Conservation (phyloP, 2,113 vertebrate species). For the Siniperca knerii region DNA sequence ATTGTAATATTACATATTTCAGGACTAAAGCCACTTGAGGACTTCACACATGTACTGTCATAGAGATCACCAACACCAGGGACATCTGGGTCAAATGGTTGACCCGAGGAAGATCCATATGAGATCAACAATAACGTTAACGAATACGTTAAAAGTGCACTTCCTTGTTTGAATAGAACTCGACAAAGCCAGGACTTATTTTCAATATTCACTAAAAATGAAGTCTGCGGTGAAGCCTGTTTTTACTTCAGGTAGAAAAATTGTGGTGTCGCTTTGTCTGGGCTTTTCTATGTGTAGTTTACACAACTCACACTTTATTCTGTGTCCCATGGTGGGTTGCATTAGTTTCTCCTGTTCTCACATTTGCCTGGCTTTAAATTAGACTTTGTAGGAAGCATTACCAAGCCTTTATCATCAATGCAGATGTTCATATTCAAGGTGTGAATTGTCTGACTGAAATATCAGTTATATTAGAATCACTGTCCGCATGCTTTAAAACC, state of each 20-base stretch:
- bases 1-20: neutral
- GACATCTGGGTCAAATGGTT: too few species aligned
- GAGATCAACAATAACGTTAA: neutral
- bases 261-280: neutral
- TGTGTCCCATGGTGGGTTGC: neutral
- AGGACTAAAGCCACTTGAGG: neutral
- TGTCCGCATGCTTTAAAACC: neutral
- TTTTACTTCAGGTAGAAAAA: neutral
- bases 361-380: neutral
- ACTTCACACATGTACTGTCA: neutral
- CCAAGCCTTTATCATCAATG: neutral
- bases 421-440: neutral
- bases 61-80: neutral
- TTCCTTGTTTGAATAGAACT: conserved; percentile 3
- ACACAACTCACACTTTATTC: neutral
- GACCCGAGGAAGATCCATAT: neutral
- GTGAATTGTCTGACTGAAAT: neutral
- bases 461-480: neutral
- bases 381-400: neutral
- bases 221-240: neutral
- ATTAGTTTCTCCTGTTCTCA: neutral
- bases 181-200: neutral
- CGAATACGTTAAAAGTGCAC: neutral
- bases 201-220: neutral
- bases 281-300: neutral